phyloP scores from a whole-genome alignment of 2,888 invertebrate species.

The Ophioninae sp. region DNA sequence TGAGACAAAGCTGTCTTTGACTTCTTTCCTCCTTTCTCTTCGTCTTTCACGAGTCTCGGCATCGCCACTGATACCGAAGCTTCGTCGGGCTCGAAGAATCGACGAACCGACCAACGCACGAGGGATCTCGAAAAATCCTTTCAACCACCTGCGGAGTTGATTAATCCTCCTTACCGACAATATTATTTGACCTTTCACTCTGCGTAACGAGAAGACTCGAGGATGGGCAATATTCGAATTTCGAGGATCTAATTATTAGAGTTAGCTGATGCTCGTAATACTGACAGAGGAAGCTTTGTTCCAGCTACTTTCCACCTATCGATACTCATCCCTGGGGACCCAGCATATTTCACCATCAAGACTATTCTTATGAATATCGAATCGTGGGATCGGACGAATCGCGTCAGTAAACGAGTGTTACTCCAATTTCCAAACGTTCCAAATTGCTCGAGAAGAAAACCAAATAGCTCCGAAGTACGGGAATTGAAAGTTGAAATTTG shows the following conservation, averaged over 20 bases:
- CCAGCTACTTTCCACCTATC: not conserved
- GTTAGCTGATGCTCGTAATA: not conserved
- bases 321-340: not conserved
- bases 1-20: constrained; percentile 61
- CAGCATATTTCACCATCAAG: not conserved
- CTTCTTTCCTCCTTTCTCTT: constrained; percentile 14
- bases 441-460: not conserved
- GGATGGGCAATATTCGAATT: constrained; percentile 19
- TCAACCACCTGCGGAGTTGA: constrained; percentile 55
- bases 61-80: constrained; percentile 56
- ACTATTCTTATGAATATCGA: not conserved
- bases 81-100: constrained; percentile 58
- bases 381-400: not conserved
- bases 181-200: constrained; percentile 37
- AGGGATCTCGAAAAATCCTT: constrained; percentile 23
- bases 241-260: constrained; percentile 28
- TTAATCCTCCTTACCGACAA: constrained; percentile 25
- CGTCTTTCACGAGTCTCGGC: constrained; percentile 33
- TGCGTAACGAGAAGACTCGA: constrained; percentile 25
- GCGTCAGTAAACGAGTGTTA: not conserved
- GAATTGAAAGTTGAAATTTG: constrained; percentile 1
- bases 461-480: constrained; percentile 7
- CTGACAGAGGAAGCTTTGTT: constrained; percentile 1
- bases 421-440: not conserved
- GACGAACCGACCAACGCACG: constrained; percentile 13